Conservation (phyloP, 2,797 vertebrate genomes). For the Acipenser ruthenus region DNA sequence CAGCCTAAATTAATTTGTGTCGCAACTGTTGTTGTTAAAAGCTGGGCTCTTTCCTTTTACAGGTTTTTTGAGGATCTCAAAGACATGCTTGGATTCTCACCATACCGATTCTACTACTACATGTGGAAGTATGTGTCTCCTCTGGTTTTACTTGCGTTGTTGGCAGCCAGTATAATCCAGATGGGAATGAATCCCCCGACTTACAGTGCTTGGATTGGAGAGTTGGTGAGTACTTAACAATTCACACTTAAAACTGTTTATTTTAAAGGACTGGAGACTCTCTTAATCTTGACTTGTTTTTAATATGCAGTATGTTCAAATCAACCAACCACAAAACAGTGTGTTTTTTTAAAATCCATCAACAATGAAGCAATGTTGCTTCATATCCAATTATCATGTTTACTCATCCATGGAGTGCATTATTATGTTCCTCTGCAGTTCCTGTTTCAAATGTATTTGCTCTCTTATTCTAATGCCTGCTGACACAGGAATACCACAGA, state of each 20-base stretch:
- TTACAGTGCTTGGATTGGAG: slow-evolving; percentile 89
- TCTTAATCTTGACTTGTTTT: no score
- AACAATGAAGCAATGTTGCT: no score
- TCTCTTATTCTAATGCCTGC: background rate
- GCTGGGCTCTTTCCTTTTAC: slow-evolving; percentile 17
- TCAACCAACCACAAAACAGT: no score
- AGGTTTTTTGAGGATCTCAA: slow-evolving; percentile 93
- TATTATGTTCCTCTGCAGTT: no score
- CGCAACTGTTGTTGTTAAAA: background rate
- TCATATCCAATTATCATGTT: no score
- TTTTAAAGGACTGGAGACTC: no score
- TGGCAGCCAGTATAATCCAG: slow-evolving; percentile 77
- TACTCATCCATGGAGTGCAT: no score
- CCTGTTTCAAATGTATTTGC: slow-evolving; percentile 14
- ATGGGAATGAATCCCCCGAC: slow-evolving; percentile 79
- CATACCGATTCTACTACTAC: slow-evolving; percentile 88
- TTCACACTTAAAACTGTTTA: background rate
- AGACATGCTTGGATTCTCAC: slow-evolving; percentile 92
- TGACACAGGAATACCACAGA: no score
- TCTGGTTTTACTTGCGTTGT: slow-evolving; percentile 68
- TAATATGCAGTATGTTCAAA: no score
- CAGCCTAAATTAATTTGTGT: background rate
- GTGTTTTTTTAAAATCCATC: background rate
- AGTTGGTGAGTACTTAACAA: slow-evolving; percentile 63
- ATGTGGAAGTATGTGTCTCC: slow-evolving; percentile 96